Evolutionary conservation across 2,113 vertebrate genomes (phyloP).

Genomic region (Bolborhynchus lineola): DNA sequence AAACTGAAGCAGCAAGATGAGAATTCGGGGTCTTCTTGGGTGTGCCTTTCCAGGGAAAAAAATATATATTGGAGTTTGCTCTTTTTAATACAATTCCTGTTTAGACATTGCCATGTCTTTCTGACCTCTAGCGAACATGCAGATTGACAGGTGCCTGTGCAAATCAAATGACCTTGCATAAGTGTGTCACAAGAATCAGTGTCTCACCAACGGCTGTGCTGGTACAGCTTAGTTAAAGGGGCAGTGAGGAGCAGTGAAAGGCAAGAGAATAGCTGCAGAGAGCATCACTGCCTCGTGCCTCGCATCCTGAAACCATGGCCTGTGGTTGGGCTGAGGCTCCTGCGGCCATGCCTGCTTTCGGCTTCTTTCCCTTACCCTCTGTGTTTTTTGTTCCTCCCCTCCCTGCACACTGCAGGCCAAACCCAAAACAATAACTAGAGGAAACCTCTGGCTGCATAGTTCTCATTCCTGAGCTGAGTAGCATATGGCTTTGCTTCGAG

Average conservation of each 20-base stretch:
- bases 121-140: rapidly evolving
- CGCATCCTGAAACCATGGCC: not conserved
- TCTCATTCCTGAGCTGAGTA: conserved; percentile 57
- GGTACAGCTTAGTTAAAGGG: not conserved
- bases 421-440: conserved; percentile 54
- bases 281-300: not conserved
- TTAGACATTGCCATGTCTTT: not conserved
- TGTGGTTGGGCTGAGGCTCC: not conserved
- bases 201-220: not conserved
- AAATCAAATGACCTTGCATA: rapidly evolving
- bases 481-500: conserved; percentile 48
- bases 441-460: conserved; percentile 61
- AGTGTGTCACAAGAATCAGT: rapidly evolving
- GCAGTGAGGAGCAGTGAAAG: not conserved
- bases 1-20: not conserved
- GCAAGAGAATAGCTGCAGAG: not conserved
- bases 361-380: not conserved
- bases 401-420: not conserved
- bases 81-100: not conserved
- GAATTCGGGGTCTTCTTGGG: not conserved
- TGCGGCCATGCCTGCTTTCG: not conserved
- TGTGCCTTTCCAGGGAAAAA: not conserved
- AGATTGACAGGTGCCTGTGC: not conserved
- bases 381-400: conserved; percentile 23
- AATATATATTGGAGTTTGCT: not conserved